Base-by-base conservation (phyloP, 2,113 vertebrate genomes). In the Psittacara wagleri region DNA sequence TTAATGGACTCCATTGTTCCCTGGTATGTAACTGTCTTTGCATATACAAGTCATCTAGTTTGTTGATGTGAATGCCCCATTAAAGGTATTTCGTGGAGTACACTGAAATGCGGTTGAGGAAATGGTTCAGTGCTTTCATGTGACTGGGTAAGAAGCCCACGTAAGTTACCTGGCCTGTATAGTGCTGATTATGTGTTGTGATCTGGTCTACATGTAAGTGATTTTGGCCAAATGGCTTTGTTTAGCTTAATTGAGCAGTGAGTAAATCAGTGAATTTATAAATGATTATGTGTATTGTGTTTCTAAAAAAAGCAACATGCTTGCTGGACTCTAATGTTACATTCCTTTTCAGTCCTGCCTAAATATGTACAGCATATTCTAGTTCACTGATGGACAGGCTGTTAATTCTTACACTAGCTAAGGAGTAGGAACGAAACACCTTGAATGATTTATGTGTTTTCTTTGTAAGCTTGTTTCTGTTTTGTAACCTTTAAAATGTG, bases 401-500 rank as follows among this genome's bases (percentile, higher is more conserved):
- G 76, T 92, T 96, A 91, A 94, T 96, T 95, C 92, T 96, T 96
- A 94, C 94, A 97, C 95, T 92, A 97, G 94, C 79, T 83, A 43
- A 93, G 95, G 95, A 96, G 51, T 86, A 95, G 61, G 90, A 96
- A 57, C 49, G 29, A 3, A 23, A 94, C 88, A 97, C 74, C 55
- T 83, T 94, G 79, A 92, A 95, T 97, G 90, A 97, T 96, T 97
- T 97, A 93, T 96, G 95, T 97, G 76, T 92, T 96, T 96, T 97
- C 94, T 96, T 95, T 94, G 69, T 96, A 95, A 96, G 88, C 78
- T 97, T 94, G 88, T 93, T 97, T 97, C 94, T 97, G 83, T 96
- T 97, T 96, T 96, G 92, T 96, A 97, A 97, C 95, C 92, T 96
- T 97, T 97, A 94, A 97, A 98, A 97, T 74, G 82, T 90, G 46